A percentile compares a stretch with the other conserved stretches of the same genome.
Evolutionary conservation across 2,797 vertebrate genomes (phyloP).

Genomic region (Eidolon dupreanum): DNA sequence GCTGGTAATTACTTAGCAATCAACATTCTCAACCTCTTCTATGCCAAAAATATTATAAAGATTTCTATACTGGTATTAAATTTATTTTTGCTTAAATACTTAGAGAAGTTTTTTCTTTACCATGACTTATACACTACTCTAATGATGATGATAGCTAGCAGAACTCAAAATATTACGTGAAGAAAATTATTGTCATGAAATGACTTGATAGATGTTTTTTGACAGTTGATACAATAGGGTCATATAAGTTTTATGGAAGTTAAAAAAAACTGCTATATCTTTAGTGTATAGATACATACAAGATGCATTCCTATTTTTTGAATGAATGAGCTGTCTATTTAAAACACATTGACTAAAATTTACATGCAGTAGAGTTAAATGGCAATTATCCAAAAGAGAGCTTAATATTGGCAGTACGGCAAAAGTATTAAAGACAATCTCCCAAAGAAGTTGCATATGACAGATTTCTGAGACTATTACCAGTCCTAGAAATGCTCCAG

Average conservation of each 20-base stretch:
- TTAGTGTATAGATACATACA: background rate
- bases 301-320: background rate
- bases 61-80: background rate
- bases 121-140: background rate
- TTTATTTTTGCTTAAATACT: background rate
- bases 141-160: background rate
- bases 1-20: background rate
- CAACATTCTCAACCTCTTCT: background rate
- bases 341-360: slow-evolving; percentile 15
- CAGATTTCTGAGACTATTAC: background rate
- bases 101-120: background rate
- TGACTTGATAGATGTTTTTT: background rate
- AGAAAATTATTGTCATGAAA: background rate
- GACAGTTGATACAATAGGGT: background rate
- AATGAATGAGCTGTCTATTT: background rate
- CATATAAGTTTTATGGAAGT: background rate
- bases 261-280: background rate
- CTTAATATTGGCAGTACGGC: background rate
- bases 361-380: background rate
- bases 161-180: background rate
- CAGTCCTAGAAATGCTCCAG: background rate
- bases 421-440: slow-evolving; percentile 17
- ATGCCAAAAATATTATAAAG: background rate
- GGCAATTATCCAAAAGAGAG: background rate
- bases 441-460: background rate